phyloP scores from a whole-genome alignment of 2,888 invertebrate species.

The Macrosiphum euphorbiae region DNA sequence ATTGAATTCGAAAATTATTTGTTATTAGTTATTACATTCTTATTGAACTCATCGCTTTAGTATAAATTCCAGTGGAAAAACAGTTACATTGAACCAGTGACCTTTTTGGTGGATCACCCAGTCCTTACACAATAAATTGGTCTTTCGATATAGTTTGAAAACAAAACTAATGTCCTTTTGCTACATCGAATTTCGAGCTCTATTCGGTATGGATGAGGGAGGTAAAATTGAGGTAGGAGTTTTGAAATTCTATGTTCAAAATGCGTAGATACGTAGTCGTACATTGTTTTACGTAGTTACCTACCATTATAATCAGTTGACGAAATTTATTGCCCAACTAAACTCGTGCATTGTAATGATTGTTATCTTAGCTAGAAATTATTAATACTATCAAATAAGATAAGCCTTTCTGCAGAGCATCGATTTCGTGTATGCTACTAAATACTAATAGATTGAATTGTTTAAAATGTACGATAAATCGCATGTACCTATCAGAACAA shows the following conservation, averaged over 20 bases:
- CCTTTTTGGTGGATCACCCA: neutral
- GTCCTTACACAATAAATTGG: neutral
- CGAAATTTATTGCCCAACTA: conserved; percentile 37
- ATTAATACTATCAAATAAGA: neutral
- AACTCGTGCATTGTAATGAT: neutral
- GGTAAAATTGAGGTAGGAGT: neutral
- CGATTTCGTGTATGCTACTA: neutral
- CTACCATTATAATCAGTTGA: neutral
- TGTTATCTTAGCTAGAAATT: conserved; percentile 18
- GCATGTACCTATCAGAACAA: neutral
- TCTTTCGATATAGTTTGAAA: conserved; percentile 3
- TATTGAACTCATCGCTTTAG: neutral
- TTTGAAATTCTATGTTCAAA: conserved; percentile 7
- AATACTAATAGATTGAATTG: neutral
- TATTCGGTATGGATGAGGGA: neutral
- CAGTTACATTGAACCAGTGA: neutral
- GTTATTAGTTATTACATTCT: neutral
- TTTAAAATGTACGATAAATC: neutral
- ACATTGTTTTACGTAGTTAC: conserved; percentile 36
- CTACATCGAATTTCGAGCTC: conserved; percentile 16
- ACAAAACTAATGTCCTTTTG: conserved; percentile 49
- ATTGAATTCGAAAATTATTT: neutral
- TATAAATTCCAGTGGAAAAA: neutral
- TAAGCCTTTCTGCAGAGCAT: neutral
- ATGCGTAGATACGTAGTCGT: neutral